Base-by-base conservation (phyloP, 2,888 invertebrate species). In the Drosophila robusta region DNA sequence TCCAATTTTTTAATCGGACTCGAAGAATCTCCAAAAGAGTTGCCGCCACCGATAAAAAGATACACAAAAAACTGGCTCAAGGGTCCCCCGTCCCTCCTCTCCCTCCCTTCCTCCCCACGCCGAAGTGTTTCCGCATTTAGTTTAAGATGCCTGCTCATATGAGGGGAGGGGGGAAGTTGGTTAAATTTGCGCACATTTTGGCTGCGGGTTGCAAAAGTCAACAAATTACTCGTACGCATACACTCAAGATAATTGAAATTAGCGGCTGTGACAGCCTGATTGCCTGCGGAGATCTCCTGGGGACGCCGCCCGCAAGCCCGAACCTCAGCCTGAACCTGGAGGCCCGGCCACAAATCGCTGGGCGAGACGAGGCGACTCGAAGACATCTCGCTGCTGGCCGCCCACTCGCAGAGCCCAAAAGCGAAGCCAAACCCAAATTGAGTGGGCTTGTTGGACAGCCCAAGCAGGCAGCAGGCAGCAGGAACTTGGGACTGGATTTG, bases 231-330 rank as follows among this genome's bases (percentile, higher is more conserved):
- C 69, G 77, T 83, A 75, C 87, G 77, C 75, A 76, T 61, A 83
- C 84, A 83, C 75, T 87, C 60, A 66, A 88, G 87, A 84, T 88
- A 83, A 83, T 83, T 83, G 83, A 83, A 83, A 83, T 83, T 83
- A 83, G 83, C 83, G 82, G 67, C 86, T 88, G 82, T 83, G 83
- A 83, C 83, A 83, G 89, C 68, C 80, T 77, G 83, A 83, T 83
- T 83, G 87, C 89, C 85, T 60, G 80, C 67, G 34, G 74, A 72
- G 79, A 75, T 72, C 81, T 69, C 63, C 61, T 63, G 80, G 49
- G 65, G 69, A 54, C 16, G 32, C 45, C 47, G 32, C 45, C 47
- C 49, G 49, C 45, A 55, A 51, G 41, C 22, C 56, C 46, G 38
- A 62, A 22, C 22, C 22, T 22, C 29, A 8, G 3, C 29, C 12